These are phyloP conservation scores for Plebejus melissa DNA, from an alignment of 2,888 invertebrate genomes.

Conservation along the genomic window DNA sequence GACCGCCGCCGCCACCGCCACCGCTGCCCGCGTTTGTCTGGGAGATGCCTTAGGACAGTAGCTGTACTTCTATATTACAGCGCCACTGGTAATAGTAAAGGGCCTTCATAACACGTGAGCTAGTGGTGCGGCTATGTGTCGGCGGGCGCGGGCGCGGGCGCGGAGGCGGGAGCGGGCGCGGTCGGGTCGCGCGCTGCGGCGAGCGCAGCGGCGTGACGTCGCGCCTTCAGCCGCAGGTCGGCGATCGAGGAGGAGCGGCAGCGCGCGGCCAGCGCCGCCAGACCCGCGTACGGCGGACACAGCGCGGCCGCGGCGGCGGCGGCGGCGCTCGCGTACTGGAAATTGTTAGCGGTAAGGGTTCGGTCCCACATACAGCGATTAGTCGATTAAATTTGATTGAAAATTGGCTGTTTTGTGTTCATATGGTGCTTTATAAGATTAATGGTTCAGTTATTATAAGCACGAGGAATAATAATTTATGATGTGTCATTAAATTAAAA, in stretches of 20 bases:
- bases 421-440: too few relatives aligned
- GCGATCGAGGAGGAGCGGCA: constrained; percentile 96
- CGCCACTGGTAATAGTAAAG: neutral
- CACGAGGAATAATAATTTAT: too few relatives aligned
- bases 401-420: too few relatives aligned
- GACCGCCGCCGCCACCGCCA: too few relatives aligned
- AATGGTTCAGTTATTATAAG: too few relatives aligned
- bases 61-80: too few relatives aligned
- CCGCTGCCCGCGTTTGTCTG: too few relatives aligned
- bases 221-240: constrained; percentile 94
- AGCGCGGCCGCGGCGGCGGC: constrained; percentile 81
- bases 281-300: constrained; percentile 83
- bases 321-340: constrained; percentile 70
- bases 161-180: constrained; percentile 47
- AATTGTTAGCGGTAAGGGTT: neutral
- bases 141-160: constrained; percentile 47
- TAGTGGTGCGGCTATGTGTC: constrained; percentile 55
- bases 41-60: too few relatives aligned
- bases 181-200: constrained; percentile 77
- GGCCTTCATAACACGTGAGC: constrained; percentile 7
- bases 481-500: too few relatives aligned
- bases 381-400: too few relatives aligned
- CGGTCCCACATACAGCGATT: too few relatives aligned
- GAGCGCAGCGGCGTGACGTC: constrained; percentile 94
- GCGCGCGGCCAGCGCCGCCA: constrained; percentile 89